These are phyloP conservation scores for Lasioglossum zephyrum DNA, from an alignment of 2,888 invertebrate species.

Conservation along the genomic window DNA sequence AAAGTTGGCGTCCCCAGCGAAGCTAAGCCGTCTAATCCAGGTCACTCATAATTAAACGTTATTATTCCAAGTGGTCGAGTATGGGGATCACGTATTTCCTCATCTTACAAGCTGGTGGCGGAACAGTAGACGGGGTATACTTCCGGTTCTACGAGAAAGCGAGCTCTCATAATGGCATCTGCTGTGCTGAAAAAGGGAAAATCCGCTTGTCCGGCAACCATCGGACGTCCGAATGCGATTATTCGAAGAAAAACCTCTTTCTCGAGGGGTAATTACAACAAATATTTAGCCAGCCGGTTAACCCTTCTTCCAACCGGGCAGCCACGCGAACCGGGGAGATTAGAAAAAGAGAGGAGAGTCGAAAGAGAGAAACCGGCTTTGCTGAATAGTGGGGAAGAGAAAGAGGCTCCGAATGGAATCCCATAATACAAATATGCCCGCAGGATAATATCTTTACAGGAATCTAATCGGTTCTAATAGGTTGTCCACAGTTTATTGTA, in stretches of 20 bases:
- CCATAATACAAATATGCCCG: slow-evolving; percentile 67
- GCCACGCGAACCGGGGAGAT: slow-evolving; percentile 80
- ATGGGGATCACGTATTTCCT: slow-evolving; percentile 37
- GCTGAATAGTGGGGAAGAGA: not conserved
- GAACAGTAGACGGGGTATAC: slow-evolving; percentile 43
- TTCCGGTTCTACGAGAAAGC: slow-evolving; percentile 72
- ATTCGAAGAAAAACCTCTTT: slow-evolving; percentile 61
- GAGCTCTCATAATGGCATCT: slow-evolving; percentile 50
- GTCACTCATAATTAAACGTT: slow-evolving; percentile 62
- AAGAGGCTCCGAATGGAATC: slow-evolving; percentile 63
- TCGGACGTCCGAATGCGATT: slow-evolving; percentile 51
- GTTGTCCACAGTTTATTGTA: slow-evolving; percentile 43
- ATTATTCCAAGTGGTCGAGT: slow-evolving; percentile 80
- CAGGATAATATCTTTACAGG: slow-evolving; percentile 56
- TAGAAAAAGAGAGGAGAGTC: slow-evolving; percentile 31
- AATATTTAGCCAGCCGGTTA: slow-evolving; percentile 84
- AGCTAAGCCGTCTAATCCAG: slow-evolving; percentile 37
- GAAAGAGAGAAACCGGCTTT: not conserved
- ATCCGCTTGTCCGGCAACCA: slow-evolving; percentile 64
- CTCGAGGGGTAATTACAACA: slow-evolving; percentile 81
- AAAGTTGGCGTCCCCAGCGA: not conserved
- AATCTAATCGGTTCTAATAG: slow-evolving; percentile 77
- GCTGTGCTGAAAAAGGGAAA: slow-evolving; percentile 59
- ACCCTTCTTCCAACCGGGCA: slow-evolving; percentile 79
- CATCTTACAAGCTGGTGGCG: slow-evolving; percentile 45